Base-by-base conservation (phyloP, 2,113 vertebrate species). In the Microcebus jonahi region DNA sequence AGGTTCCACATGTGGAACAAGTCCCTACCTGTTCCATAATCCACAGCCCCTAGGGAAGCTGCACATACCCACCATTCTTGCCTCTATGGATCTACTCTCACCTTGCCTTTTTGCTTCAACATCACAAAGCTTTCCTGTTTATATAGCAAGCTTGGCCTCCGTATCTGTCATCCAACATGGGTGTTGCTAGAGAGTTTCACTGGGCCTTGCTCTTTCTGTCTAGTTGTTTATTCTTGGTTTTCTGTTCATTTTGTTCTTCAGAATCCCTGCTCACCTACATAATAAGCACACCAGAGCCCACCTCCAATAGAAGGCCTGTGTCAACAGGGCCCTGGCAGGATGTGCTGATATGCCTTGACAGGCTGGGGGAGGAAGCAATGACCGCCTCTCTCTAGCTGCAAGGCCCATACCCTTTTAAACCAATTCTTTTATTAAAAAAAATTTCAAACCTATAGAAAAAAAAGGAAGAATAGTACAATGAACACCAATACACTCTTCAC, bases 11-110 rank as follows among this genome's bases (percentile, higher is more conserved):
- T 3, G 39, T 21, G 4, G 31, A 42, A 20, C 25, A 20, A 50
- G 21, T 20, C 34, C 29, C 29, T 48, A 9, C 17, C 59, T 82
- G 36, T 18, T 42, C 25, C 31, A 42, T 14, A 55, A 15, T 11
- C 25, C 34, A 4, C 0, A 8, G 20, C 23, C 31, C n/a, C 36
- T 25, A 25, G 70, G 39, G 68, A 25, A 42, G n/a, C 27, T 18
- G n/a, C 2, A 23, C 5, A 1, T 12, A 20, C 2, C 1, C 1
- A 36, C 59, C 42, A 42, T 42, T 67, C 45, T 17, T 6, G 21
- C 59, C 29, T 53, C 42, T 8, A 10, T 27, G 25, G 59, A 27
- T 61, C 59, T 3, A 13, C 11, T 42, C 63, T 27, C 68, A 42
- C 20, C 68, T 31, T 27, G 55, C 87, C 71, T 12, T 25, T 77